A percentile compares a stretch with the other conserved stretches of the same genome.
Evolutionary conservation across 1,140 invertebrate species (phyloP).

Genomic region (Drosophila asahinai): DNA sequence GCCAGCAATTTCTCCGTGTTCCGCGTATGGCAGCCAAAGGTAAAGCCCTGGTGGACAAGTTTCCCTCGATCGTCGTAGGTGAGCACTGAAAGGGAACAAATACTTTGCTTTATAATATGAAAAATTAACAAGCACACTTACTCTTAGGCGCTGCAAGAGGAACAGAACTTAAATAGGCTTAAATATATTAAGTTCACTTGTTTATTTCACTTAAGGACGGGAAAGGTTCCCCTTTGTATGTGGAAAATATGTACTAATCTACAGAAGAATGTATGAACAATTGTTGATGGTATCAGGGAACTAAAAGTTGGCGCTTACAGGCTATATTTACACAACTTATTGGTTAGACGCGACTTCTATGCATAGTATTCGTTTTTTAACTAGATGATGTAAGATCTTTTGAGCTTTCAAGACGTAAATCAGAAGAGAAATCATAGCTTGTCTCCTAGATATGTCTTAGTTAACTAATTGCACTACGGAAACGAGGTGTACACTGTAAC

Average conservation of each 20-base stretch:
- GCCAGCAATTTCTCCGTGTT: conserved; percentile 45
- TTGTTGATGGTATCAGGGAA: neutral
- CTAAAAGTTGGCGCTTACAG: neutral
- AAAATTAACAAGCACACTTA: conserved; percentile 16
- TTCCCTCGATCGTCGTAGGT: conserved; percentile 75
- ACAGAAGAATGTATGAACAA: neutral
- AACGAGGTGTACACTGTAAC: conserved; percentile 27
- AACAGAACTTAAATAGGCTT: neutral
- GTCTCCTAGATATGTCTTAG: conserved; percentile 6
- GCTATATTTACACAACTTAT: conserved; percentile 1
- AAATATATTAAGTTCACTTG: conserved; percentile 16
- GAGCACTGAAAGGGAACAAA: conserved; percentile 34
- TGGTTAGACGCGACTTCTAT: neutral
- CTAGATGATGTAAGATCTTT: neutral
- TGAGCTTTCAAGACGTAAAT: neutral
- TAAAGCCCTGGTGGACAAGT: conserved; percentile 57
- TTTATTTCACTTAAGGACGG: conserved; percentile 55
- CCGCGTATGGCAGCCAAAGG: conserved; percentile 55
- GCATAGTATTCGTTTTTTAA: neutral
- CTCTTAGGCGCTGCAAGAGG: conserved; percentile 6
- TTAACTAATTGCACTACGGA: conserved; percentile 62
- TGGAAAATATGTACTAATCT: neutral
- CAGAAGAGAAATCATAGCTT: neutral
- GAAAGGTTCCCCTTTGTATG: neutral
- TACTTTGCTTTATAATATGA: neutral